Conservation (phyloP, 2,888 invertebrate genomes). For the Perdita meconis region DNA sequence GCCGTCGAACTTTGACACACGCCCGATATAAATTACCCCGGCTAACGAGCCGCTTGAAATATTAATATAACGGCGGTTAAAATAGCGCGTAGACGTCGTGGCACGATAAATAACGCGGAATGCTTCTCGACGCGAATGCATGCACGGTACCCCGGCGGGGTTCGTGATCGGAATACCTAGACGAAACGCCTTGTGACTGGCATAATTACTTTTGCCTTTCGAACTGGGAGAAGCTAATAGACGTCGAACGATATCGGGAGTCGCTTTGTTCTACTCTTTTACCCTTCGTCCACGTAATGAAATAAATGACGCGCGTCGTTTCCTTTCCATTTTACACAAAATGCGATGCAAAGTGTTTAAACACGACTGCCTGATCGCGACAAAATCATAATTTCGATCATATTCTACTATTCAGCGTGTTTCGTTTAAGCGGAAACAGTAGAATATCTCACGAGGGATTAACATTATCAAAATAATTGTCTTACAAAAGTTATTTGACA, state of each 20-base stretch:
- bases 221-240: background rate
- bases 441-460: too few species aligned
- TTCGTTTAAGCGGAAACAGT: too few species aligned
- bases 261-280: background rate
- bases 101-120: slow-evolving; percentile 42
- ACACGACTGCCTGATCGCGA: too few species aligned
- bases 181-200: slow-evolving; percentile 43
- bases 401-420: too few species aligned
- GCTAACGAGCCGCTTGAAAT: slow-evolving; percentile 31
- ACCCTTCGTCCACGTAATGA: background rate
- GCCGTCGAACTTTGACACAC: slow-evolving; percentile 30
- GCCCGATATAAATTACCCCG: slow-evolving; percentile 39
- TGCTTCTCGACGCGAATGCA: slow-evolving; percentile 24
- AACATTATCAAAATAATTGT: too few species aligned
- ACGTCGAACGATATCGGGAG: background rate
- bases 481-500: too few species aligned
- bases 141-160: background rate
- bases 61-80: slow-evolving; percentile 21
- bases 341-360: too few species aligned
- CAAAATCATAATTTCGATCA: too few species aligned
- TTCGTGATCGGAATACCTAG: slow-evolving; percentile 42
- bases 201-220: slow-evolving; percentile 22
- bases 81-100: slow-evolving; percentile 10
- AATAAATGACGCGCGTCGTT: too few species aligned
- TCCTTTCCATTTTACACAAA: too few species aligned